Conservation (phyloP, 2,797 vertebrate species). For the Leptodactylus fallax region DNA sequence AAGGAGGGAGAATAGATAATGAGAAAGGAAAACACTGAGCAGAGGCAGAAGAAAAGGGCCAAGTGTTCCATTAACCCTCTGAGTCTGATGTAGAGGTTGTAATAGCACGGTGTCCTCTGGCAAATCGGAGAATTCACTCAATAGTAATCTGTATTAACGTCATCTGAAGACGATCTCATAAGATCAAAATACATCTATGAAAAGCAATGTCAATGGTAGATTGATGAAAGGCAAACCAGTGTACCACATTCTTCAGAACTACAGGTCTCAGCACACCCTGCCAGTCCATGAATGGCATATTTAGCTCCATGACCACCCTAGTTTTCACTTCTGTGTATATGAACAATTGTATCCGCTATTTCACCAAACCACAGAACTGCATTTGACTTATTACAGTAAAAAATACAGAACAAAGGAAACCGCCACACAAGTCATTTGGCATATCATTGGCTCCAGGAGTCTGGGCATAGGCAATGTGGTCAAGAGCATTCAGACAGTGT, state of each 20-base stretch:
- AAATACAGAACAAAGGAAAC: slow-evolving; percentile 23
- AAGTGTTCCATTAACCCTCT: slow-evolving; percentile 60
- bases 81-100: slow-evolving; percentile 28
- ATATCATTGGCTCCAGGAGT: not conserved
- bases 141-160: not conserved
- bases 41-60: slow-evolving; percentile 38
- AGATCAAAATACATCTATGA: no score
- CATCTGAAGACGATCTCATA: no score
- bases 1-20: slow-evolving; percentile 70
- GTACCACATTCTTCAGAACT: not conserved
- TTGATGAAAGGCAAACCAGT: not conserved
- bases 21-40: slow-evolving; percentile 74
- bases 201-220: not conserved
- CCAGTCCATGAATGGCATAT: not conserved
- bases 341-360: slow-evolving; percentile 1
- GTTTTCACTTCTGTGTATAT: not conserved
- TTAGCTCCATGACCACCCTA: no score
- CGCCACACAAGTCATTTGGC: not conserved
- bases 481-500: not conserved
- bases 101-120: not conserved
- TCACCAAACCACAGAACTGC: not conserved
- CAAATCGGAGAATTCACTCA: not conserved
- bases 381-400: not conserved
- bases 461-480: not conserved
- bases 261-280: not conserved